Evolutionary conservation across 2,113 vertebrate species (phyloP).

Genomic region (Festucalex cinctus): DNA sequence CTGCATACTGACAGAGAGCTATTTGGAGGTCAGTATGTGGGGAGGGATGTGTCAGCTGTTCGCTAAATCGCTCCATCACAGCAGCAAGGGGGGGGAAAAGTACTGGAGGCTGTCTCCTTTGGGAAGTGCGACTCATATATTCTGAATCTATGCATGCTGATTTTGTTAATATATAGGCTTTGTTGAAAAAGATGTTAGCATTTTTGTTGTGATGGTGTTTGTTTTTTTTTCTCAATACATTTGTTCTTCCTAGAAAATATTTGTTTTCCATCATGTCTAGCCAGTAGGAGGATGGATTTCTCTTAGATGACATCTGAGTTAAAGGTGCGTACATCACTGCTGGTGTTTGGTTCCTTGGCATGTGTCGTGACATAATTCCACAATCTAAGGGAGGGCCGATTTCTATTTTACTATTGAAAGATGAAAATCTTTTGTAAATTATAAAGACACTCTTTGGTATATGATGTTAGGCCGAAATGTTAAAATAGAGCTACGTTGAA

Average conservation of each 20-base stretch:
- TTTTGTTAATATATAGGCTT: conserved; percentile 50
- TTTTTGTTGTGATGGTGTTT: conserved; percentile 25
- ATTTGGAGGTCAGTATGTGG: conserved; percentile 69
- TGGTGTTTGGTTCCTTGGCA: neutral
- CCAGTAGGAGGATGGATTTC: conserved; percentile 27
- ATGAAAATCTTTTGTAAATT: neutral
- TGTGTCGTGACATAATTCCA: neutral
- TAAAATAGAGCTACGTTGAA: neutral
- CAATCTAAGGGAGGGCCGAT: neutral
- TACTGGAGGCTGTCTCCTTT: conserved; percentile 36
- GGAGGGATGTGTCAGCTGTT: conserved; percentile 78
- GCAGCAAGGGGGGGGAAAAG: conserved; percentile 42
- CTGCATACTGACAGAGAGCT: conserved; percentile 66
- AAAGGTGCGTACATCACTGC: conserved; percentile 48
- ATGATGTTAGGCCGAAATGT: neutral
- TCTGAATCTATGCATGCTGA: conserved; percentile 32
- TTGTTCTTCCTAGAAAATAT: conserved; percentile 20
- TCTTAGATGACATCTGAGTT: conserved; percentile 15
- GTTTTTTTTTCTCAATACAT: conserved; percentile 22
- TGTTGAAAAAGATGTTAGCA: conserved; percentile 25
- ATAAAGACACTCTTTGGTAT: neutral
- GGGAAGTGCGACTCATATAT: conserved; percentile 41
- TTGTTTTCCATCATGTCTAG: conserved; percentile 11
- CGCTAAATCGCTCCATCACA: conserved; percentile 60
- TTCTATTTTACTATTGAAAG: neutral